A percentile compares a stretch with the other conserved stretches of the same genome.
phyloP scores from a whole-genome alignment of 2,113 vertebrate species.

The Malaclemys terrapin region DNA sequence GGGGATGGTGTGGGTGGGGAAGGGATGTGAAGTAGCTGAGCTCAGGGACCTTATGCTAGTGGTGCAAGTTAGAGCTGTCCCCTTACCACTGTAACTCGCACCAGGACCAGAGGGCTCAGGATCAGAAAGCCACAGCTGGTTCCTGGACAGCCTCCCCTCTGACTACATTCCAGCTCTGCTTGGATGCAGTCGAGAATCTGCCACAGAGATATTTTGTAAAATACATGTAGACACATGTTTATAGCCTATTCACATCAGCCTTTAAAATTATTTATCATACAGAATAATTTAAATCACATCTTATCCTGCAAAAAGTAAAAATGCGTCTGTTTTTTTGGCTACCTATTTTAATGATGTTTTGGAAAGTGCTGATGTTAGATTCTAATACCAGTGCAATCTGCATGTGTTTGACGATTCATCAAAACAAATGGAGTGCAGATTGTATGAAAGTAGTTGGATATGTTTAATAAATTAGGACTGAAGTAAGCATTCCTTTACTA shows the following conservation, averaged over 20 bases:
- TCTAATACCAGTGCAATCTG: rapidly evolving
- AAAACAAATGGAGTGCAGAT: conserved; percentile 56
- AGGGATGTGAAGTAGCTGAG: rapidly evolving
- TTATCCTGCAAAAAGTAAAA: conserved; percentile 45
- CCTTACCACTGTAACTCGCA: background rate
- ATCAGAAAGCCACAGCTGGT: conserved; percentile 11
- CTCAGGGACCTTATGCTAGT: background rate
- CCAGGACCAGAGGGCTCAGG: background rate
- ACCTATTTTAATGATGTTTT: conserved; percentile 24
- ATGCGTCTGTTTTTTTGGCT: background rate
- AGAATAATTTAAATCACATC: conserved; percentile 46
- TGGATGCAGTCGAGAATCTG: background rate
- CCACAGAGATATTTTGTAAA: background rate
- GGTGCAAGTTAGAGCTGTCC: background rate
- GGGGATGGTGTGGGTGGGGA: background rate
- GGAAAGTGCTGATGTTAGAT: conserved; percentile 44
- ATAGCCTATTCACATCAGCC: background rate
- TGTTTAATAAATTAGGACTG: conserved; percentile 60
- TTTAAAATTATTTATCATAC: background rate
- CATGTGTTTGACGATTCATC: conserved; percentile 40
- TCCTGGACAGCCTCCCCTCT: rapidly evolving
- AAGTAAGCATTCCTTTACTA: background rate
- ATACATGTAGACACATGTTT: background rate
- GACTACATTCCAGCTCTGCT: background rate
- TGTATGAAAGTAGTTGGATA: conserved; percentile 45